Base-by-base conservation (phyloP, 2,113 vertebrate genomes). In the Tetrao urogallus region DNA sequence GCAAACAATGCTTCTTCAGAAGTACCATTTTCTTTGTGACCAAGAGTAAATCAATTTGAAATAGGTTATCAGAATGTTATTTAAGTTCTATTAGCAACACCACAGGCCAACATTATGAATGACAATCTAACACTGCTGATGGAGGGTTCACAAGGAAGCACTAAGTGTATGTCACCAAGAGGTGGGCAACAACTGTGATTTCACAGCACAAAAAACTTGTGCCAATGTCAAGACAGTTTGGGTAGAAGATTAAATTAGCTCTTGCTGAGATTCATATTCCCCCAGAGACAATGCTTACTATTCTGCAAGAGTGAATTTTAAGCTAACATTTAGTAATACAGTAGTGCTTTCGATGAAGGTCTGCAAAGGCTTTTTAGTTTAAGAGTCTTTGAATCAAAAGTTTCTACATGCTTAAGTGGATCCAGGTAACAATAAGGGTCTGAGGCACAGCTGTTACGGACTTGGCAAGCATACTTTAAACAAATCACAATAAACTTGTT, bases 341-440 rank as follows among this genome's bases (percentile, higher is more conserved):
- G 1, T 10, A 54, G 10, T 17, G 21, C 19, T 34, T 93, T 81
- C 43, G 47, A 61, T 0, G 3, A 79, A 75, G 52, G 6, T 47
- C 65, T 81, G 15, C 27, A 78, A 67, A 64, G 8, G 8, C 5
- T 43, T 69, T 63, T 67, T 22, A 63, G 28, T 27, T 82, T 45
- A 73, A 57, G 38, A 27, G 3, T 54, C 13, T 8, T 20, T 65
- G n/a, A 65, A 42, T 60, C 28, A n/a, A 76, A 65, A 17, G 30
- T 17, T 81, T 52, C 42, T 63, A 22, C 13, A 5, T 34, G 40
- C 28, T 90, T 13, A 57, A 45, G 45, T 25, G 32, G 30, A 57
- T 52, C 16, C 12, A 50, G 34, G 48, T 47, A 66, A n/a, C 16
- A 1, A 0, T 22, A 30, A 74, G 1, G 1, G 7, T 27, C 25